These are phyloP conservation scores for Acrocephalus arundinaceus DNA, from an alignment of 2,113 vertebrate genomes.

Conservation along the genomic window DNA sequence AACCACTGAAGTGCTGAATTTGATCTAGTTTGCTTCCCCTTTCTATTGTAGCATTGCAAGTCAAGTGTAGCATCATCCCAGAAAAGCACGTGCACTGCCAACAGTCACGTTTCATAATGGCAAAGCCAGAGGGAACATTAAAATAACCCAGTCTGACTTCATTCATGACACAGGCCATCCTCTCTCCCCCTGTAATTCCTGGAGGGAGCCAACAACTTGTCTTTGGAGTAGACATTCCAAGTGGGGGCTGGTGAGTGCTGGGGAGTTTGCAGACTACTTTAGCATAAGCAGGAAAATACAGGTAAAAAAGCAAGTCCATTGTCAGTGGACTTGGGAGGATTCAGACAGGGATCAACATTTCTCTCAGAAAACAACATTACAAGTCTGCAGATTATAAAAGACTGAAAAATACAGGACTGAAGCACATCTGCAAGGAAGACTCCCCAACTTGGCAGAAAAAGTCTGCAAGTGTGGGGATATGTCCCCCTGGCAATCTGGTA, in stretches of 20 bases:
- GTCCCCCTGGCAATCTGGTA: background rate
- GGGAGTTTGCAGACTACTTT: background rate
- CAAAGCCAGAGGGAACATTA: background rate
- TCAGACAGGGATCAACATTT: background rate
- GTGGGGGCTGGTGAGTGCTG: background rate
- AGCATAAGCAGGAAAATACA: background rate
- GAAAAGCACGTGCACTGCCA: background rate
- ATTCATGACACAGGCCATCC: background rate
- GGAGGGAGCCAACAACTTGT: background rate
- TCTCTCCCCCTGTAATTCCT: background rate
- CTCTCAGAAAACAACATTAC: background rate
- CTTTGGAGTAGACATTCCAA: background rate
- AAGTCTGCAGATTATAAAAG: background rate
- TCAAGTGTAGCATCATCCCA: background rate
- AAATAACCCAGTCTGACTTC: background rate
- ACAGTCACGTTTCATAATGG: background rate
- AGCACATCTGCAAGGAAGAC: background rate
- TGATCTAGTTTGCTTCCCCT: background rate
- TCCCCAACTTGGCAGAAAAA: background rate
- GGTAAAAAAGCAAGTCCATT: background rate
- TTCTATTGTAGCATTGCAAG: background rate
- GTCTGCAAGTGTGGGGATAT: background rate
- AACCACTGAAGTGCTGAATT: slow-evolving; percentile 32
- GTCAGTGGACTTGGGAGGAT: background rate
- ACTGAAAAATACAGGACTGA: background rate